Base-by-base conservation (phyloP, 1,140 invertebrate species). In the Drosophila willistoni region DNA sequence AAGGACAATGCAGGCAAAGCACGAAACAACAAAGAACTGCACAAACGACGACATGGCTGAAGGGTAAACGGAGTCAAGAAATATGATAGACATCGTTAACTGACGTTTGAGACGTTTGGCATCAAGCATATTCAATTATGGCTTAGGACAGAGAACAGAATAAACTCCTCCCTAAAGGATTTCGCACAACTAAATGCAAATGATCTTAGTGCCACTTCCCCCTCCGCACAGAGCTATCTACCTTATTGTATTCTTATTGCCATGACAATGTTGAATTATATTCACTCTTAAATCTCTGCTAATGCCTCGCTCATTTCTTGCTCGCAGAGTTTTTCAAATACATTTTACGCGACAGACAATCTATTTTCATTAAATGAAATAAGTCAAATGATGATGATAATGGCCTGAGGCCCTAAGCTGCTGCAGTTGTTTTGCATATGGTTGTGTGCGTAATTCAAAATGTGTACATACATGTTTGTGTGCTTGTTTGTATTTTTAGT, bases 11-110 rank as follows among this genome's bases (percentile, higher is more conserved):
- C 60, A 55, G 72, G 71, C 81, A 60, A 87, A 60, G 64, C 71
- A 81, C 71, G 63, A 84, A 56, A 72, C 72, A 19, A 85, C 61
- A 19, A 80, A 44, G 69, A 82, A 78, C 74, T 90, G 90, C 54
- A 61, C 72, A 51, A 79, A 78, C 22, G 86, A 89, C 91, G 86
- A 89, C 91, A 92, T 92, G 55, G 17, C 86, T 91, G 63, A 55
- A 81, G 64, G 19, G 33, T 55, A 62, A 42, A 41, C 19, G 29
- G 7, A 54, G 19, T 51, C 17, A 57, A 51, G 25, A 41, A 55
- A 62, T 36, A 71, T 51, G 36, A 72, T 66, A 78, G 75, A 64
- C 74, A 77, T 63, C 33, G 62, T 47, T 66, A 71, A 42, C 62
- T 57, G 42, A 25, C 41, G 22, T 13, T 22, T 44, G 17, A 47